Base-by-base conservation (phyloP, 92 coral and sea anemone species). In the Plumapathes pennacea region DNA sequence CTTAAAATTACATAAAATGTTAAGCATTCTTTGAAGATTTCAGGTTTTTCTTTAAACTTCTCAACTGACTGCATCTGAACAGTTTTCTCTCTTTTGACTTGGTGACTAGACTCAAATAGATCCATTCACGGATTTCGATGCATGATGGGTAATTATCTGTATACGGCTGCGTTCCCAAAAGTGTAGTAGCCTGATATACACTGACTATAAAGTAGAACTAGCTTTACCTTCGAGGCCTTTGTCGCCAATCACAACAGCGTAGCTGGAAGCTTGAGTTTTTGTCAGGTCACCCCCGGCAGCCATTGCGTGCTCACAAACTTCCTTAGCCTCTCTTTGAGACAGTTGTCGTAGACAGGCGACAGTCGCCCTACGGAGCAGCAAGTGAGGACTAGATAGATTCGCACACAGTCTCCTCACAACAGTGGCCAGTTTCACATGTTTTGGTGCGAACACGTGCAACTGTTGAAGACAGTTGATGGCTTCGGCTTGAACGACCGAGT, bases 381-480 rank as follows among this genome's bases (percentile, higher is more conserved):
- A 85, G 50, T 94, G 99, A 21, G 99, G 97, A 55, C 99, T 94
- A 21, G 99, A 94, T n/a, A 94, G 90, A 69, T 94, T 94, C 3
- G 82, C 65, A 41, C 99, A 89, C 68, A 94, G 84, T 62, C 90
- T 85, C 62, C 88, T 84, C 17, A 94, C 99, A 41, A 94, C 86
- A 57, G 85, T 89, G 13, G 84, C 85, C 42, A 94, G 70, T 60
- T 94, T 94, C 38, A 94, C 90, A 54, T 89, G 96, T 54, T 89
- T 81, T 38, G 99, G 99, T 36, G 99, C 99, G 59, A 94, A 94
- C 67, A 94, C 96, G 68, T 94, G 99, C 28, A 94, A 89, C 51
- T 94, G 99, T 53, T 94, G 94, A 25, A 94, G 95, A 57, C 99
- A 94, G 50, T 89, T 89, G 85, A 94, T 94, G 32, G 99, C 99